Evolutionary conservation across 2,113 vertebrate species (phyloP), one percentile per base, ranked within the genome.

Genomic region (Galbula dea): DNA sequence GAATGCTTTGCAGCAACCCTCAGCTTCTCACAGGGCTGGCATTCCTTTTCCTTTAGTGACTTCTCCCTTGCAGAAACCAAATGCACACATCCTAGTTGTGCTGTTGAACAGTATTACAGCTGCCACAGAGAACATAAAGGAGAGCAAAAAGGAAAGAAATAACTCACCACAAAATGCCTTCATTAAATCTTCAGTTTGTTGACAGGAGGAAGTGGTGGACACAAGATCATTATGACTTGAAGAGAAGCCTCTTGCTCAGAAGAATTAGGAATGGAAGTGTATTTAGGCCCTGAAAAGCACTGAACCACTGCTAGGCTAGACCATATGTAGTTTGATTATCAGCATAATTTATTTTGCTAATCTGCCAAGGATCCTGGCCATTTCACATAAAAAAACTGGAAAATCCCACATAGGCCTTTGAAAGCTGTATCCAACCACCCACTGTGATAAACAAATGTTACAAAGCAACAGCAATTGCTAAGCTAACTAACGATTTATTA

Each of bases 51-150:
- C 32, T 54, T 80, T 23, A 49, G 49, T 6, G 30, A 52, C 34
- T 51, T 36, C 36, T 76, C 32, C 82, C n/a, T 37, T 62, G 32
- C 49, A 68, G 66, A 48, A 79, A 79, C 16, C 1, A 1, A 76
- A 0, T 13, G 45, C 54, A 69, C 12, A 24, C 1, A 0, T 30
- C 39, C 36, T 32, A 37, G 26, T 0, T 41, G 45, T 54, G 62
- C 11, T 30, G 45, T 1, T 61, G 27, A 49, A 82, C 1, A 66
- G 57, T 15, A 66, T 58, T 1, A 51, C 3, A 76, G 48, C 46
- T 81, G 49, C 21, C 23, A 41, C 12, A 62, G 27, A 41, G 34
- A 69, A 0, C 0, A 27, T 18, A 73, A 24, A 80, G 24, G 9
- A 37, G 11, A 34, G 17, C 43, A 75, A 29, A 63, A 11, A 48